Conservation (phyloP, 2,113 vertebrate genomes). For the Solenodon paradoxus region DNA sequence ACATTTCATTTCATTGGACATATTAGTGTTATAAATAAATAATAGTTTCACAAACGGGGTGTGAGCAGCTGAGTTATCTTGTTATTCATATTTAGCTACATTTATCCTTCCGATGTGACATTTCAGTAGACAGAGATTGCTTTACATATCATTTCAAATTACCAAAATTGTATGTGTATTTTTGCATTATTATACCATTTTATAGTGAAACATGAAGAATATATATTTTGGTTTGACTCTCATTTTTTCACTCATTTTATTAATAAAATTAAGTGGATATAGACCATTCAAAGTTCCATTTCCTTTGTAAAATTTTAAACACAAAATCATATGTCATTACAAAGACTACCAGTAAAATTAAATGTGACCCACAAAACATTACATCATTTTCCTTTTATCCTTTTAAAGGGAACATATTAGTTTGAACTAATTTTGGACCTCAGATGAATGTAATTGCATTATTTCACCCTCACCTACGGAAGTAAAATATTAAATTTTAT, state of each 20-base stretch:
- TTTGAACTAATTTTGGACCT: conserved; percentile 50
- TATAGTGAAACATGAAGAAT: conserved; percentile 13
- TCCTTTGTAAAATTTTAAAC: conserved; percentile 48
- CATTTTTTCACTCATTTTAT: not conserved
- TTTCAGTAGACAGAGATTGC: conserved; percentile 63
- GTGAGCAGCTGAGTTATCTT: not conserved
- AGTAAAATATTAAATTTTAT: conserved; percentile 44
- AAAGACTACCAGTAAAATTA: conserved; percentile 53
- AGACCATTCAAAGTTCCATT: not conserved
- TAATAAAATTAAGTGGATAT: conserved; percentile 27
- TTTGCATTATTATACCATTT: not conserved
- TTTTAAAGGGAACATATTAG: conserved; percentile 31
- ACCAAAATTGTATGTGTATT: conserved; percentile 51
- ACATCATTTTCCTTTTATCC: conserved; percentile 48
- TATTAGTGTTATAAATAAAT: not conserved
- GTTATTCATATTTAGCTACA: not conserved
- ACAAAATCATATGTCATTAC: conserved; percentile 40
- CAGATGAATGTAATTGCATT: conserved; percentile 31
- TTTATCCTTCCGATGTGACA: conserved; percentile 36
- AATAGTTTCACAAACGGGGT: not conserved
- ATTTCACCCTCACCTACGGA: conserved; percentile 15
- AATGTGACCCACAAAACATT: conserved; percentile 57
- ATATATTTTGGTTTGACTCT: conserved; percentile 12
- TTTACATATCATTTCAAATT: conserved; percentile 69
- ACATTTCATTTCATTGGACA: not conserved